Conservation (phyloP, 2,113 vertebrate species). For the Pseudopodoces humilis region DNA sequence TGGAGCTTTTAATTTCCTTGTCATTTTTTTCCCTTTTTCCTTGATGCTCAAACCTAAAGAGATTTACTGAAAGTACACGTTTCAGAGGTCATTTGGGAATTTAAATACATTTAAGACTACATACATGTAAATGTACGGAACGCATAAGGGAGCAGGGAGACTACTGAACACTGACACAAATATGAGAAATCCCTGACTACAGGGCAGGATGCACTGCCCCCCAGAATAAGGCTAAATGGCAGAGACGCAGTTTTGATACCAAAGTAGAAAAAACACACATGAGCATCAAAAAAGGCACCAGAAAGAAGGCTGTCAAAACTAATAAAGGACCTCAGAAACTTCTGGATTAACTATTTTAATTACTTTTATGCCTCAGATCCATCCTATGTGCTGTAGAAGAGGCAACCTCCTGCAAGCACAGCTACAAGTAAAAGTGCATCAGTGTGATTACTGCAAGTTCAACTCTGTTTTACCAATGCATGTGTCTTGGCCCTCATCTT, state of each 20-base stretch:
- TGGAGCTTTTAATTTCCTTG: too few species aligned
- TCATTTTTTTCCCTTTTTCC: neutral
- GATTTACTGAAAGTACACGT: neutral
- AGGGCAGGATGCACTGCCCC: rapidly evolving
- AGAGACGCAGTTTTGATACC: neutral
- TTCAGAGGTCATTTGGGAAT: neutral
- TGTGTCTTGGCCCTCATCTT: neutral
- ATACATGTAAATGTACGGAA: neutral
- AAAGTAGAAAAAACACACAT: rapidly evolving
- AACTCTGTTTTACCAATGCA: neutral
- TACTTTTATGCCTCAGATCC: neutral
- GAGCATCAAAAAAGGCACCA: neutral
- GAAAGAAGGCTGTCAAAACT: neutral
- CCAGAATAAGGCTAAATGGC: neutral
- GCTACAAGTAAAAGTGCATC: neutral
- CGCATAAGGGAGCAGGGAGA: neutral
- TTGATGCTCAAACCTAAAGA: neutral
- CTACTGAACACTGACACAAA: neutral
- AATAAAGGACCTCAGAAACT: neutral
- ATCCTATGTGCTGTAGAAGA: neutral
- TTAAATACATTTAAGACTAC: neutral
- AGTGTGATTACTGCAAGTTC: neutral
- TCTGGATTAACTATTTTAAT: neutral
- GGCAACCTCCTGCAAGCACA: neutral
- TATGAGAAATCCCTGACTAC: neutral